Percentiles rank a stretch among this genome's conserved stretches.
Evolutionary conservation across 2,888 invertebrate genomes (phyloP).

Genomic region (Torymus texanus): DNA sequence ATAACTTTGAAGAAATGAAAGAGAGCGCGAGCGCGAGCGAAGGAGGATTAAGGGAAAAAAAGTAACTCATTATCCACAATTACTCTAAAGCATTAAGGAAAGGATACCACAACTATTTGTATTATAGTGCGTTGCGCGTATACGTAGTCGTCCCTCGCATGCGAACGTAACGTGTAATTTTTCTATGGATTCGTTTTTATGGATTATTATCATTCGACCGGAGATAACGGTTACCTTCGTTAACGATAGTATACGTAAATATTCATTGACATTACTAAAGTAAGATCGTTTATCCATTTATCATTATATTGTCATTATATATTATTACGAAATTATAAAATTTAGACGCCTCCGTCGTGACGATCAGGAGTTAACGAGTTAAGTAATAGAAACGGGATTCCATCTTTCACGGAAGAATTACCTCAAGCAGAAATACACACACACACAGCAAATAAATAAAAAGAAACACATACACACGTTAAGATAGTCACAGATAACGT

Average conservation of each 20-base stretch:
- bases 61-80: constrained; percentile 54
- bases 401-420: constrained; percentile 36
- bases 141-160: constrained; percentile 67
- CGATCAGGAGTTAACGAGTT: constrained; percentile 22
- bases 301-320: constrained; percentile 46
- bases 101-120: constrained; percentile 67
- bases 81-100: constrained; percentile 61
- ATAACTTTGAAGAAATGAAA: constrained; percentile 62
- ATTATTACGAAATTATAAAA: constrained; percentile 40
- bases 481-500: constrained; percentile 20
- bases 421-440: constrained; percentile 8
- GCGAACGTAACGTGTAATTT: constrained; percentile 65
- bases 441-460: not conserved
- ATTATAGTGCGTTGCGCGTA: constrained; percentile 66
- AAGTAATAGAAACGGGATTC: constrained; percentile 11
- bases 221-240: constrained; percentile 52
- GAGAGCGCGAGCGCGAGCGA: constrained; percentile 11
- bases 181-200: constrained; percentile 62
- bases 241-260: constrained; percentile 53
- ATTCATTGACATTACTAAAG: constrained; percentile 43
- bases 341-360: constrained; percentile 31
- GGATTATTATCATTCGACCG: constrained; percentile 48
- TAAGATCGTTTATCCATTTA: constrained; percentile 52
- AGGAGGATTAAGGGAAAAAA: constrained; percentile 8
- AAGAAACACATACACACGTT: constrained; percentile 11